phyloP scores from a whole-genome alignment of 2,113 vertebrate genomes.

The cattle (Bos taurus) region ARS-UCD2.0 NC_037349.1:17645001-17645500 shows the following conservation, averaged over 20 bases:
- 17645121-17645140: not conserved
- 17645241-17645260: not conserved
- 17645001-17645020: conserved; percentile 18
- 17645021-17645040: not conserved
- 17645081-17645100: not conserved
- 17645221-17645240: not conserved
- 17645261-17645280: not conserved
- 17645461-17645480: not conserved
- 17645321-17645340: not conserved
- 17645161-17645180: not conserved
- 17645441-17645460: not conserved
- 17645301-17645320: not conserved
- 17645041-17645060: not conserved
- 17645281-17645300: not conserved
- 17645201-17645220: not conserved
- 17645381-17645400: not conserved
- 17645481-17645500: not conserved
- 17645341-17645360: not conserved
- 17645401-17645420: not conserved
- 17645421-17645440: not conserved
- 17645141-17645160: not conserved
- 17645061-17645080: not conserved
- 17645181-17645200: not conserved
- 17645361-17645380: not conserved
- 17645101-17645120: not conserved